Base-by-base conservation (phyloP, 2,888 invertebrate species). In the Entomobrya multifasciata region DNA sequence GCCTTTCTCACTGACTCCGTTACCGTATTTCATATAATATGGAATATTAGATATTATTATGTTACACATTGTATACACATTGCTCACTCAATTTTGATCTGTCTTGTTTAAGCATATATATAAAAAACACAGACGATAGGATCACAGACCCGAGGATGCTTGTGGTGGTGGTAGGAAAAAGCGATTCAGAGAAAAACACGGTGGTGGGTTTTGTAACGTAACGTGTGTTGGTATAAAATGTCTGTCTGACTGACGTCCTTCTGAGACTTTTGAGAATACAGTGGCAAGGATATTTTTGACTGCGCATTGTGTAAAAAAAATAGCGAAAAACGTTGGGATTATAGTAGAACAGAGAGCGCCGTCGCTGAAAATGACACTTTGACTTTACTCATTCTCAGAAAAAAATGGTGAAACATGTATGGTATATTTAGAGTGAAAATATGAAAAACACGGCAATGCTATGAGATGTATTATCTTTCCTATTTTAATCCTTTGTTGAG, bases 301-400 rank as follows among this genome's bases (percentile, higher is more conserved):
- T n/a, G 15, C 60, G 41, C 67, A 67, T 22, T 67, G 67, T 20
- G 11, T 67, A 67, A 44, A 44, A 17, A 15, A 67, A 67, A 6
- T 20, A 36, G n/a, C n/a, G n/a, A 67, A 67, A 67, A 11, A 67
- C 67, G 49, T 36, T 36, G 36, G 22, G 70, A 65, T 8, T 6
- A 22, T 27, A 20, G 44, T 49, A 0, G 20, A 20, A 17, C 62
- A 41, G 67, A 82, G 60, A 82, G 72, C 72, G 74, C 82, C 74
- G 67, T 60, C 74, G 62, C 60, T 72, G 62, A 74, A 82, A 82
- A 20, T 81, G 81, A 81, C 81, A 81, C 44, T 81, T 67, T 67
- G 67, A 67, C 67, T 67, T 65, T 81, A 55, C 36, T 62, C 62
- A 65, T 80, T 67, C 80, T n/a, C 13, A 52, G 80, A 65, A n/a